Conservation (phyloP, 2,888 invertebrate genomes). For the Andrena haemorrhoa region DNA sequence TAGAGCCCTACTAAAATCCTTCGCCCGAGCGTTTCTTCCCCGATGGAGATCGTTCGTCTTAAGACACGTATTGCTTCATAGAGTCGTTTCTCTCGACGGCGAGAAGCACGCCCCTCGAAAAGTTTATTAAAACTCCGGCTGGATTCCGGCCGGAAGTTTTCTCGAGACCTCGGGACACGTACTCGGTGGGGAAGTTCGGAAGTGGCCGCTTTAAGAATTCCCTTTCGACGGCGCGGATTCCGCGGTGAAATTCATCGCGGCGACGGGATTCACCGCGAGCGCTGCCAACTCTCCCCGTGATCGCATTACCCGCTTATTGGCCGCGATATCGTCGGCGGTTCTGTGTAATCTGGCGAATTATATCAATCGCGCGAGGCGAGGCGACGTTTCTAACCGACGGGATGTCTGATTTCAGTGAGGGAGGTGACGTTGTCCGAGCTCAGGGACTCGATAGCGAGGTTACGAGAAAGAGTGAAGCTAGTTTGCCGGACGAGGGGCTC, state of each 20-base stretch:
- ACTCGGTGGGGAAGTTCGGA: slow-evolving; percentile 39
- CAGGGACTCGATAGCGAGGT: slow-evolving; percentile 84
- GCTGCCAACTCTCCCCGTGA: slow-evolving; percentile 26
- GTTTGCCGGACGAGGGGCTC: slow-evolving; percentile 84
- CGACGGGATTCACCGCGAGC: slow-evolving; percentile 22
- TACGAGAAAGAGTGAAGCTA: slow-evolving; percentile 84
- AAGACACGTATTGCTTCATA: slow-evolving; percentile 26
- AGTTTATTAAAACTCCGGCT: slow-evolving; percentile 55
- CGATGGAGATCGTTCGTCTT: neutral
- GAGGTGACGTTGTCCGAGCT: slow-evolving; percentile 84
- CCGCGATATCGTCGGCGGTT: neutral
- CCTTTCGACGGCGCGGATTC: slow-evolving; percentile 44
- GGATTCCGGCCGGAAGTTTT: slow-evolving; percentile 44
- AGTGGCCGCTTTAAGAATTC: slow-evolving; percentile 57
- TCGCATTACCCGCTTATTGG: slow-evolving; percentile 9
- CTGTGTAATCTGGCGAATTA: neutral
- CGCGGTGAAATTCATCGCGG: slow-evolving; percentile 44
- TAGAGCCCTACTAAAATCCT: neutral
- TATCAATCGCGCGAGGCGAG: neutral
- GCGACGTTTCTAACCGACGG: neutral
- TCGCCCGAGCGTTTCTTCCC: neutral
- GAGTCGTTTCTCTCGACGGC: slow-evolving; percentile 24
- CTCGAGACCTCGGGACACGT: slow-evolving; percentile 49
- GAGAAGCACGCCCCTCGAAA: slow-evolving; percentile 38
- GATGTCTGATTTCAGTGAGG: slow-evolving; percentile 78